Conservation (phyloP, 2,113 vertebrate species). For the Equus quagga region DNA sequence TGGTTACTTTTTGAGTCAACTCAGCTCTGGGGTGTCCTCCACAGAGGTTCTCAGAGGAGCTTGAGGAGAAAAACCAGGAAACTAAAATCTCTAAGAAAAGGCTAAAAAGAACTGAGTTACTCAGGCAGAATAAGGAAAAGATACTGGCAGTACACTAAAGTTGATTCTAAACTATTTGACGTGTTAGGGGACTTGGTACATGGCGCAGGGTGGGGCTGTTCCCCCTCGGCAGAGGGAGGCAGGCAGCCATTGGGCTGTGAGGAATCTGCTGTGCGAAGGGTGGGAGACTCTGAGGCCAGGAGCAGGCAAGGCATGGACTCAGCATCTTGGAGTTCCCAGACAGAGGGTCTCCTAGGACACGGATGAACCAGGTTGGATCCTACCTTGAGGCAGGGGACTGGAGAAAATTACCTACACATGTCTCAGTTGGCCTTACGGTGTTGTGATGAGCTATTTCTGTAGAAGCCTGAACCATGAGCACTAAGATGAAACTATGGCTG, state of each 20-base stretch:
- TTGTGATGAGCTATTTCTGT: background rate
- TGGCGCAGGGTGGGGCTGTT: fast-evolving
- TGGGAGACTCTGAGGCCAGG: background rate
- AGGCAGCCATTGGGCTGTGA: fast-evolving
- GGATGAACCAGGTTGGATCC: too few species aligned
- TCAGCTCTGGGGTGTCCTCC: background rate
- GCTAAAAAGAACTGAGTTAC: background rate
- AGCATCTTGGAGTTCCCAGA: background rate
- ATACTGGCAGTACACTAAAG: background rate
- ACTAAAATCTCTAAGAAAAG: background rate
- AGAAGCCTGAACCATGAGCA: background rate
- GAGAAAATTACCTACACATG: background rate
- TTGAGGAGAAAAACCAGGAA: background rate
- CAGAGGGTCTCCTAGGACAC: background rate
- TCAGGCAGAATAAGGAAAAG: background rate
- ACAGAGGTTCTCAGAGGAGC: background rate
- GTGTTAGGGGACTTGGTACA: too few species aligned
- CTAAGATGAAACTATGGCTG: background rate
- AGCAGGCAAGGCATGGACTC: background rate
- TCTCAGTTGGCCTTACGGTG: fast-evolving
- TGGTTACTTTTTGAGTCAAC: background rate
- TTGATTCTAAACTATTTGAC: background rate
- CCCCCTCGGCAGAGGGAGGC: background rate
- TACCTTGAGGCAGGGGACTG: background rate
- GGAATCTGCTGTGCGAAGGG: background rate